These are phyloP conservation scores for Falco peregrinus DNA, from an alignment of 2,797 vertebrate genomes.

Conservation along the genomic window DNA sequence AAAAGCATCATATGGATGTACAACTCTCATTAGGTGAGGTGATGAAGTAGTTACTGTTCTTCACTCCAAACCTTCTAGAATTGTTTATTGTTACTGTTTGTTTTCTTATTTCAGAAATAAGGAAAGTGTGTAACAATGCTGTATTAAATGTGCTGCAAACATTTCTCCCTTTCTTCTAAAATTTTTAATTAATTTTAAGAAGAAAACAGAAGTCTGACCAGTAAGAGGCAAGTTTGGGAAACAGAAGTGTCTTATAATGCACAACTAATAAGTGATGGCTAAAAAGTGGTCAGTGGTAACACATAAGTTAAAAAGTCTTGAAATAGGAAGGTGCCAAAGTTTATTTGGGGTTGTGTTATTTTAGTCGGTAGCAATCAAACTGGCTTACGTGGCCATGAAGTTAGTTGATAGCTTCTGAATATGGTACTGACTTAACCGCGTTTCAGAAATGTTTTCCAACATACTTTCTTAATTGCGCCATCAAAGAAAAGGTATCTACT, in stretches of 20 bases:
- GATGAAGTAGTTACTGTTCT: neutral
- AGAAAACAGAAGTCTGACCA: neutral
- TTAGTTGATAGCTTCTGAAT: neutral
- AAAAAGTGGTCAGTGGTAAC: neutral
- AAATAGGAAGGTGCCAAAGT: neutral
- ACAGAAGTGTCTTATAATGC: neutral
- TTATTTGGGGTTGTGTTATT: neutral
- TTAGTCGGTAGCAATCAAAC: neutral
- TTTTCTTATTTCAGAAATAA: neutral
- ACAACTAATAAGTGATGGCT: neutral
- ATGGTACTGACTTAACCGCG: accelerated
- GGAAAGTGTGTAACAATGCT: neutral
- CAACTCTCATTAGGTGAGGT: neutral
- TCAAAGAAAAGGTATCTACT: neutral
- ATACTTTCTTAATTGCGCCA: neutral
- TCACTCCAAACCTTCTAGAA: neutral
- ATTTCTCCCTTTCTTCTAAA: neutral
- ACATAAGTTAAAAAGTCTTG: neutral
- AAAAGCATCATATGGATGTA: neutral
- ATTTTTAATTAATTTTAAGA: neutral
- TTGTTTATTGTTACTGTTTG: neutral
- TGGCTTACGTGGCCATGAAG: neutral
- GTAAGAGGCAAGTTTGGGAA: neutral
- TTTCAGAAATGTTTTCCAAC: neutral
- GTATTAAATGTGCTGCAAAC: neutral